Base-by-base conservation (phyloP, 1,140 invertebrate species). In the Drosophila kurseongensis region DNA sequence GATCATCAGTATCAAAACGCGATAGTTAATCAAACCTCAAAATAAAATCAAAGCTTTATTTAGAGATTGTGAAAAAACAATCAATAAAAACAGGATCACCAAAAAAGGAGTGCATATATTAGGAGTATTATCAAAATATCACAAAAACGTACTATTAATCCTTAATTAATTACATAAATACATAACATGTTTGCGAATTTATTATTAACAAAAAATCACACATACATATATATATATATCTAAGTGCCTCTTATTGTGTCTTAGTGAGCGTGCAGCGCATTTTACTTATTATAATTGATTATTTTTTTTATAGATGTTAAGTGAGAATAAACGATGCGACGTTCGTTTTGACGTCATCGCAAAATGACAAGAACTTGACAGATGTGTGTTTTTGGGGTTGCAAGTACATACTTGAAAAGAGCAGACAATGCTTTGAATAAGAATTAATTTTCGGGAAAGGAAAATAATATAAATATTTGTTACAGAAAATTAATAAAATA, bases 221-320 rank as follows among this genome's bases (percentile, higher is more conserved):
- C n/a, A 47, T 40, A 47, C n/a, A 32, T 12, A 13, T 55, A 42
- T 47, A 42, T 47, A 4, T 48, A 56, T 47, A 56, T n/a, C 16
- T 8, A 56, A 69, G 61, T 67, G 66, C 32, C 61, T 23, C 9
- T 16, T 54, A 41, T 45, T 42, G 41, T 72, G 55, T 48, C 42
- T 50, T 41, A 48, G 63, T 40, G 41, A 56, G 66, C 66, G 50
- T 69, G 16, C 38, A 54, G 67, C 57, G 68, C 68, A 74, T 74
- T 74, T 74, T 74, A 62, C 40, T 62, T 74, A 74, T 54, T 48
- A 73, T 52, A 73, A 52, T 73, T 73, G 48, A 51, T 60, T 72
- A 51, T 56, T 36, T 35, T 45, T 73, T 73, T 71, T 38, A 48
- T 74, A 48, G 69, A 45, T 32, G 10, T 54, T 74, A 74, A 74